Conservation (phyloP, 2,797 vertebrate species). For the Acanthis flammea region DNA sequence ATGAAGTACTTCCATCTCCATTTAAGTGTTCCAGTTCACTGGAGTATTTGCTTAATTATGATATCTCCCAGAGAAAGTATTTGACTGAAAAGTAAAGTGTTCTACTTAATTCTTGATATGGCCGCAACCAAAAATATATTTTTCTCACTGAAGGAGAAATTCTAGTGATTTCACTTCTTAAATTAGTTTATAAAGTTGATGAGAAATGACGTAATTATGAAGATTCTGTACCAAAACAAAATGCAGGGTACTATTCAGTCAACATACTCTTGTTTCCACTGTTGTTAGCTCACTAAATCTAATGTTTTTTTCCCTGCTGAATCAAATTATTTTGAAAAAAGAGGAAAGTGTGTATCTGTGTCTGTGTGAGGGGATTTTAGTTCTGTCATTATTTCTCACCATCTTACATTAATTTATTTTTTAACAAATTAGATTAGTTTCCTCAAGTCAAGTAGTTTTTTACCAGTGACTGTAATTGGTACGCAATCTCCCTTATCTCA, state of each 20-base stretch:
- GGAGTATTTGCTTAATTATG: not conserved
- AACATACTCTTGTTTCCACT: not conserved
- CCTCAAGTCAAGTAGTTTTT: not conserved
- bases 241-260: not conserved
- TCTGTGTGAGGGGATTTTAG: not conserved
- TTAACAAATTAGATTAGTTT: not conserved
- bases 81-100: not conserved
- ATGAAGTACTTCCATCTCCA: not conserved
- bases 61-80: not conserved
- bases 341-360: not conserved
- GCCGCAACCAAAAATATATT: not conserved
- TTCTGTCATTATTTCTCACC: not conserved
- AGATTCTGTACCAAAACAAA: not conserved
- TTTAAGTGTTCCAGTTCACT: not conserved
- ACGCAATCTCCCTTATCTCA: not conserved
- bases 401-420: not conserved
- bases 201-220: not conserved
- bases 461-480: not conserved
- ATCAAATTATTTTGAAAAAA: not conserved
- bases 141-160: not conserved
- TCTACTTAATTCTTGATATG: not conserved
- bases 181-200: not conserved
- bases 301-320: not conserved
- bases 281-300: not conserved
- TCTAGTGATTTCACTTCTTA: not conserved